Evolutionary conservation across 2,113 vertebrate genomes (phyloP).

Genomic region (Electrona antarctica): DNA sequence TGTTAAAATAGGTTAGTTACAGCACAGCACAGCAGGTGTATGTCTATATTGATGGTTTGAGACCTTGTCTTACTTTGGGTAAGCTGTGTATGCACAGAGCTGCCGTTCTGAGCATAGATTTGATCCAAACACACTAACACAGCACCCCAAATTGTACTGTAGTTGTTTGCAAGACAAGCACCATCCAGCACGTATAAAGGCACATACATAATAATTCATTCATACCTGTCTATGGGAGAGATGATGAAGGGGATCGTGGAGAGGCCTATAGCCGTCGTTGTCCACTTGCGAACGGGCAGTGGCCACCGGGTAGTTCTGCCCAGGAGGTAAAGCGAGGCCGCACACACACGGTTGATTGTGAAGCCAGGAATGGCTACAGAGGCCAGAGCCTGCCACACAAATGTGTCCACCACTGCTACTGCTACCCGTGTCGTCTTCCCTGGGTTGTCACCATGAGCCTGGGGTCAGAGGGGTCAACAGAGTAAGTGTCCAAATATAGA

Average conservation of each 20-base stretch:
- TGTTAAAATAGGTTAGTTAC: too few species aligned
- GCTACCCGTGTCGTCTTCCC: slow-evolving; percentile 75
- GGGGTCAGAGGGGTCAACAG: slow-evolving; percentile 14
- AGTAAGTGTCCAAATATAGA: not conserved
- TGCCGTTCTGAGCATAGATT: too few species aligned
- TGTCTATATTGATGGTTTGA: too few species aligned
- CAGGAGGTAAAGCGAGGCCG: slow-evolving; percentile 86
- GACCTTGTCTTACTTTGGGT: too few species aligned
- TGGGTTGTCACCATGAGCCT: slow-evolving; percentile 78
- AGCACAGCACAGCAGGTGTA: too few species aligned
- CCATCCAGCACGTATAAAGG: not conserved
- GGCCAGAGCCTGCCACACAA: slow-evolving; percentile 94
- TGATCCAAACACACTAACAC: too few species aligned
- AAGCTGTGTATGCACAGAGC: too few species aligned
- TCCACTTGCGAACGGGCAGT: slow-evolving; percentile 88
- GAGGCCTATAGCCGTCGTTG: slow-evolving; percentile 91
- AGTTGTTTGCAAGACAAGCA: too few species aligned
- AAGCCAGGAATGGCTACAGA: slow-evolving; percentile 93
- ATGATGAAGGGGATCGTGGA: slow-evolving; percentile 93
- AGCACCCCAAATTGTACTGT: too few species aligned
- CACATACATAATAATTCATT: not conserved
- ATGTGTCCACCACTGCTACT: slow-evolving; percentile 90
- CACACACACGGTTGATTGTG: slow-evolving; percentile 95
- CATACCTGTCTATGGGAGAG: slow-evolving; percentile 92
- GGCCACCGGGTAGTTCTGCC: slow-evolving; percentile 86